phyloP scores from a whole-genome alignment of 2,888 invertebrate species.

The Trachelus tabidus region DNA sequence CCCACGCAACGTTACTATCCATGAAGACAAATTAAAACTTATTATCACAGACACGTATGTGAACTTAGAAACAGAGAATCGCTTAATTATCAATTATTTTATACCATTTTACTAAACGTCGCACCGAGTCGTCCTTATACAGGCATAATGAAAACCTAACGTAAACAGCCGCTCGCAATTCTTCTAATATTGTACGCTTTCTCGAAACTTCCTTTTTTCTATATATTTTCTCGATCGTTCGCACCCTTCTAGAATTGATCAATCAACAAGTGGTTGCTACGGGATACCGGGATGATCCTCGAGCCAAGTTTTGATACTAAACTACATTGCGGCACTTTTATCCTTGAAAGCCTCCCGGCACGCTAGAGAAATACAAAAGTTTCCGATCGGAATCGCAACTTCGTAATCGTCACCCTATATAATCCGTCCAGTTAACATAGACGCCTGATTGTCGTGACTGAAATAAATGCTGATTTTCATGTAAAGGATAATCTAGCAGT shows the following conservation, averaged over 20 bases:
- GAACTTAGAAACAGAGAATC: conserved; percentile 13
- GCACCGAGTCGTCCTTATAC: background rate
- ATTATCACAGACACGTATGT: conserved; percentile 32
- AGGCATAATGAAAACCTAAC: background rate
- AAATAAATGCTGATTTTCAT: background rate
- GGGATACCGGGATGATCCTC: conserved; percentile 3
- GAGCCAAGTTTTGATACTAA: background rate
- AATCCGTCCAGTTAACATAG: background rate
- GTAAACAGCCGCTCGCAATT: background rate
- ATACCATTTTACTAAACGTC: background rate
- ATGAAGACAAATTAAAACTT: conserved; percentile 34
- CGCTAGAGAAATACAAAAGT: background rate
- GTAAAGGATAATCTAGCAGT: background rate
- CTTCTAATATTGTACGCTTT: background rate
- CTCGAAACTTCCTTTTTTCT: background rate
- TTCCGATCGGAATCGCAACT: background rate
- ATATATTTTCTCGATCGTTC: background rate
- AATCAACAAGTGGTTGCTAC: conserved; percentile 19
- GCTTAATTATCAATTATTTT: background rate
- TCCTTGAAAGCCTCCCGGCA: conserved; percentile 19
- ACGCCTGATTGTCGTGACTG: background rate
- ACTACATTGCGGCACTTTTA: conserved; percentile 29
- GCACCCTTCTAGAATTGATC: conserved; percentile 11
- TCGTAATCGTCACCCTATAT: background rate
- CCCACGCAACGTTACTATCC: background rate